Conservation (phyloP, 1,140 invertebrate genomes). For the Pseudobourletiella spinata region DNA sequence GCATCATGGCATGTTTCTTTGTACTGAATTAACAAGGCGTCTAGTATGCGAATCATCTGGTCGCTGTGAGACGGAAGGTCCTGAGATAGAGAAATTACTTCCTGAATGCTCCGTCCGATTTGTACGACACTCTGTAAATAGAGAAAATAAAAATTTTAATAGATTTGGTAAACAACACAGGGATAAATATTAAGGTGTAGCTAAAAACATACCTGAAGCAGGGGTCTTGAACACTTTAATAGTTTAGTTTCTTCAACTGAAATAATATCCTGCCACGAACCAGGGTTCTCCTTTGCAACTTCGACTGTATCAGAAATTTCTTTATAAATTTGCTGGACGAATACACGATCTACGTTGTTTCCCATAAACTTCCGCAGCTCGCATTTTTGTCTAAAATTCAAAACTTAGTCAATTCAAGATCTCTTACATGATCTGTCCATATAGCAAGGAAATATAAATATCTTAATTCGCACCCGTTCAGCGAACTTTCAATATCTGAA, state of each 20-base stretch:
- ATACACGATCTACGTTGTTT: conserved; percentile 63
- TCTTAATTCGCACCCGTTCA: conserved; percentile 51
- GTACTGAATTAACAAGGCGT: conserved; percentile 60
- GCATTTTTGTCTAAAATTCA: conserved; percentile 48
- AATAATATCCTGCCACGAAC: conserved; percentile 61
- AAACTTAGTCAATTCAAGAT: neutral
- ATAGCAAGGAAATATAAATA: no score
- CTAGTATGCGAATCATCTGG: conserved; percentile 58
- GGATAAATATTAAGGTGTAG: no score
- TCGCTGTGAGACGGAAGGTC: conserved; percentile 61
- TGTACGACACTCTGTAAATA: conserved; percentile 57
- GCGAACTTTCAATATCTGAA: conserved; percentile 59
- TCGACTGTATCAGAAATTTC: conserved; percentile 52
- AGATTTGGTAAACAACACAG: no score
- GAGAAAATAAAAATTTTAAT: conserved; percentile 17
- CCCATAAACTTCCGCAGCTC: conserved; percentile 63
- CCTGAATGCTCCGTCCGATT: conserved; percentile 59
- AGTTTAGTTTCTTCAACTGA: conserved; percentile 56
- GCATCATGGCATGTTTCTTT: conserved; percentile 64
- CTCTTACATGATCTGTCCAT: neutral
- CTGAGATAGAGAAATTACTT: conserved; percentile 58
- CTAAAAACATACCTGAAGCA: conserved; percentile 56
- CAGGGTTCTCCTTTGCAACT: conserved; percentile 58
- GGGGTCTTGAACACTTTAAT: conserved; percentile 52
- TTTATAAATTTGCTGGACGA: conserved; percentile 38